These are phyloP conservation scores for Copsychus sechellarum DNA, from an alignment of 2,113 vertebrate species.

Conservation along the genomic window DNA sequence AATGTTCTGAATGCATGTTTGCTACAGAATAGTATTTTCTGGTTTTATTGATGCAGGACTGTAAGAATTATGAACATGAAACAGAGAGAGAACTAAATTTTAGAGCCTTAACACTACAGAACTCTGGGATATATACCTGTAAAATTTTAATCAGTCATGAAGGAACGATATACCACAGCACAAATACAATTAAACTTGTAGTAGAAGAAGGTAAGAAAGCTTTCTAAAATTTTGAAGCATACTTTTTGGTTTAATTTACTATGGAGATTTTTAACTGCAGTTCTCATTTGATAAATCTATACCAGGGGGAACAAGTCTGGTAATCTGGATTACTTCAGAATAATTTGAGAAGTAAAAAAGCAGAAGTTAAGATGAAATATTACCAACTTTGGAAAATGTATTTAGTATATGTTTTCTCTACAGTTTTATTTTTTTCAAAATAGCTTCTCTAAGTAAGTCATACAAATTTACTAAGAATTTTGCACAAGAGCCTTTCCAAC, in stretches of 20 bases:
- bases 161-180: conserved; percentile 63
- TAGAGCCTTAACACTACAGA: conserved; percentile 15
- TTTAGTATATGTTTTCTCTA: neutral
- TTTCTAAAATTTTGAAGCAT: neutral
- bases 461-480: neutral
- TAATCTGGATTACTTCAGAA: neutral
- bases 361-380: neutral
- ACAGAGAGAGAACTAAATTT: conserved; percentile 25
- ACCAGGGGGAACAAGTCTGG: neutral
- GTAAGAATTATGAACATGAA: conserved; percentile 4
- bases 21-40: neutral
- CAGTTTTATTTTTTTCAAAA: neutral
- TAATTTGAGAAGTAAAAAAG: neutral
- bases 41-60: conserved; percentile 67
- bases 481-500: neutral
- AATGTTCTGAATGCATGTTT: neutral
- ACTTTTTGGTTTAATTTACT: neutral
- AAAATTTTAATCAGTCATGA: conserved; percentile 44
- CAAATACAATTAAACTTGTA: conserved; percentile 63
- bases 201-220: conserved; percentile 69
- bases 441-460: neutral
- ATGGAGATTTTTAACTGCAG: neutral
- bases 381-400: neutral
- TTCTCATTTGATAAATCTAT: neutral
- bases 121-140: conserved; percentile 77